A percentile compares a stretch with the other conserved stretches of the same genome.
Evolutionary conservation across 1,140 invertebrate species (phyloP).

Genomic region (Caenorhabditis tropicalis): DNA sequence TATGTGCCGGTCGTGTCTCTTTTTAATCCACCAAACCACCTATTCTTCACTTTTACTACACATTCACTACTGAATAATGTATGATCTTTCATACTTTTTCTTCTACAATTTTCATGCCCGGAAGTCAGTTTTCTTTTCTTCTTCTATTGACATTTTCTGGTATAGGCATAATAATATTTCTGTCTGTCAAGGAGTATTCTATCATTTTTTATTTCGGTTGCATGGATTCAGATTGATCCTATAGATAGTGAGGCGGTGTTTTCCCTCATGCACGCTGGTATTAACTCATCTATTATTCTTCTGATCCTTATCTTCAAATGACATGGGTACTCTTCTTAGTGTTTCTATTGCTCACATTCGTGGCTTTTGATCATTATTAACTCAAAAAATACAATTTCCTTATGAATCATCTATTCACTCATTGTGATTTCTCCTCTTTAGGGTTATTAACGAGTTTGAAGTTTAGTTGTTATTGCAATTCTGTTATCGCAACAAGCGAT

Average conservation of each 20-base stretch:
- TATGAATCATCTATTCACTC: neutral
- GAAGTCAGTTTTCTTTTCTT: neutral
- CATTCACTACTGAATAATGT: slow-evolving; percentile 1
- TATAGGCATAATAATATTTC: too few species aligned
- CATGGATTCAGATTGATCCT: slow-evolving; percentile 16
- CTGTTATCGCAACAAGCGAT: too few species aligned
- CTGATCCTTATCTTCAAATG: neutral
- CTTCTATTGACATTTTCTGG: neutral
- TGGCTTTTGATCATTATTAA: neutral
- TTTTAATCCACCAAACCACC: slow-evolving; percentile 33
- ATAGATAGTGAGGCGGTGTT: slow-evolving; percentile 30
- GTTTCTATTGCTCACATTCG: neutral
- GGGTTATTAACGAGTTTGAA: too few species aligned
- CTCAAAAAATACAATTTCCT: neutral
- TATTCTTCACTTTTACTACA: slow-evolving; percentile 32
- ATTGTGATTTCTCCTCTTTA: too few species aligned
- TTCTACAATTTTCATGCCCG: neutral
- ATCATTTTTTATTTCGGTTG: slow-evolving; percentile 8
- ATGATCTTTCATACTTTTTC: neutral
- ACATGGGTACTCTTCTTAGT: neutral
- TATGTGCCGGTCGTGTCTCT: neutral
- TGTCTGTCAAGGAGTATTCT: slow-evolving; percentile 16
- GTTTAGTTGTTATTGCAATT: too few species aligned
- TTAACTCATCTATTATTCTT: neutral
- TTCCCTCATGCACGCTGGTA: neutral